A percentile compares a stretch with the other conserved stretches of the same genome.
Conservation (phyloP, 2,888 invertebrate genomes). For the Drosophila mettleri region DNA sequence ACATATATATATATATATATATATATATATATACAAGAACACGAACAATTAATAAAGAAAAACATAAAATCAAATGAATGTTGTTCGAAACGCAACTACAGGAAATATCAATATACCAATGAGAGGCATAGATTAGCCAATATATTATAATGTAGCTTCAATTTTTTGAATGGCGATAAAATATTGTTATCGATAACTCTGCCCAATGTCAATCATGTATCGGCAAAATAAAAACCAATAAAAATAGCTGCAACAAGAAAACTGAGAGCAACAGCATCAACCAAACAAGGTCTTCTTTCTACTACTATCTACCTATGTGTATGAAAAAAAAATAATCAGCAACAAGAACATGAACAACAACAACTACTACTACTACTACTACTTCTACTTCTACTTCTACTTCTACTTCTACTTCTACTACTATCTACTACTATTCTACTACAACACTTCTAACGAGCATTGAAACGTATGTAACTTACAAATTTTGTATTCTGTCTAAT, state of each 20-base stretch:
- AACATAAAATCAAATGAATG: not conserved
- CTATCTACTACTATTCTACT: slow-evolving; percentile 36
- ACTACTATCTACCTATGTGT: slow-evolving; percentile 39
- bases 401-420: slow-evolving; percentile 25
- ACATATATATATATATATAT: not conserved
- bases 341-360: slow-evolving; percentile 4
- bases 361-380: slow-evolving; percentile 10
- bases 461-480: slow-evolving; percentile 70
- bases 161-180: not conserved
- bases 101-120: not conserved
- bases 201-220: not conserved
- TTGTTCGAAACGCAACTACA: not conserved
- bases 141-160: not conserved
- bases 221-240: not conserved
- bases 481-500: slow-evolving; percentile 31
- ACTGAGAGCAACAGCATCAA: slow-evolving; percentile 46
- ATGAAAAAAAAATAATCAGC: slow-evolving; percentile 33
- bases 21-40: not conserved
- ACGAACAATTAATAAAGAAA: not conserved
- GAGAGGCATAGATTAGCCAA: not conserved
- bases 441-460: slow-evolving; percentile 61
- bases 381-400: slow-evolving; percentile 35
- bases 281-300: slow-evolving; percentile 46
- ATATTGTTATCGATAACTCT: slow-evolving; percentile 4
- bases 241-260: slow-evolving; percentile 28